Base-by-base conservation (phyloP, 2,888 invertebrate species). In the Keiferia lycopersicella region DNA sequence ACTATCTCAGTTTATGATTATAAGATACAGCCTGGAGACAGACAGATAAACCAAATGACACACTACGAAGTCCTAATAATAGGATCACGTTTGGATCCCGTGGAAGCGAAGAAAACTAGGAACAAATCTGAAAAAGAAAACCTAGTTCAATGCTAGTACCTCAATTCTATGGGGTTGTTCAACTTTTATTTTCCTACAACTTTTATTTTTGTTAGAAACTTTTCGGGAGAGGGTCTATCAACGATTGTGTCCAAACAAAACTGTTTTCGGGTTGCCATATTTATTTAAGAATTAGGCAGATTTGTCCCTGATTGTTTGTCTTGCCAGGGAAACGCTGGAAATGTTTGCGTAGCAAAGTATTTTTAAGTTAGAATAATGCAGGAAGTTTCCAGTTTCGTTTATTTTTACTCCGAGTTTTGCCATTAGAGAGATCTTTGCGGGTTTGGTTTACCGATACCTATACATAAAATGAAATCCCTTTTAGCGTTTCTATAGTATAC, bases 261-360 rank as follows among this genome's bases (percentile, higher is more conserved):
- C 63, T 66, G 62, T 68, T 67, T 64, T 58, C n/a, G 61, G 60
- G 51, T 48, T 59, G 64, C 67, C 68, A 62, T 72, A 73, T 80
- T 76, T 78, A 76, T 74, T 75, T 73, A 71, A 69, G 68, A 75
- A 74, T 74, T 62, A 62, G 10, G 62, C 69, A 73, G 72, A 73
- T 72, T 75, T 72, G 70, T 72, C 70, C 68, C 72, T 81, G 75
- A 82, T 80, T 80, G 81, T 81, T 78, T 82, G 74, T 79, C 76
- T 82, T 81, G 76, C 69, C 64, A 67, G 69, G 71, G 68, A 77
- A 73, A 72, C 71, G 73, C 70, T 77, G 66, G 68, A 71, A 72
- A 77, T 78, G 73, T 81, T 80, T 80, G 73, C 75, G 73, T 79
- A 76, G 66, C 62, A 65, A 73, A 73, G 72, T 71, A 73, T 74